Base-by-base conservation (phyloP, 2,888 invertebrate species). In the Ommatoiulus sabulosus region DNA sequence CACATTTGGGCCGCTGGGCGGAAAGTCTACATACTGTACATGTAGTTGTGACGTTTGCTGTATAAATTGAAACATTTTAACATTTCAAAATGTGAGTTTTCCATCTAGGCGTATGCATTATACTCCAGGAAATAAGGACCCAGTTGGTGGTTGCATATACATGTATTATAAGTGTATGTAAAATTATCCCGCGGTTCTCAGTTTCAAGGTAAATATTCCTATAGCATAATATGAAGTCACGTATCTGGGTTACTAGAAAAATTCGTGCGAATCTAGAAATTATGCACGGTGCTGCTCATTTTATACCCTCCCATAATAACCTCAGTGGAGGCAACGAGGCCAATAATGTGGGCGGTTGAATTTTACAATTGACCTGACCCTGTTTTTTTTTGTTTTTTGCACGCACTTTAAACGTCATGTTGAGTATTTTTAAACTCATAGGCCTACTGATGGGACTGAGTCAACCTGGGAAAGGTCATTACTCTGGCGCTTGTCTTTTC, bases 191-290 rank as follows among this genome's bases (percentile, higher is more conserved):
- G 24, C 24, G n/a, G 24, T 24, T 72, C 24, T 72, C 24, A 24
- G 24, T 24, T 72, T 72, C 72, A 72, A 72, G 72, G 72, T 72
- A 72, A 63, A 63, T 63, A 63, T 4, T 57, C 57, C 57, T 12
- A 63, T 20, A 20, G 63, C 63, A 63, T 8, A 63, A 63, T 63
- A n/a, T 20, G 63, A 63, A 7, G n/a, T n/a, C 63, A 63, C 63
- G 20, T 20, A 72, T 72, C 72, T 72, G 72, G 72, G 72, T 72
- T 72, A 72, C 24, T 72, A n/a, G 72, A 24, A 24, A 72, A 72
- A 72, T 24, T 24, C 72, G 72, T 72, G 72, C 20, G 72, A 72
- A 72, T 72, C 8, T 24, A 24, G 24, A 72, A 24, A 72, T 72
- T 24, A 72, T 72, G 24, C 24, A 72, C 72, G 72, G 72, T 24